Conservation (phyloP, 1,140 invertebrate species). For the Lasioglossum albipes region DNA sequence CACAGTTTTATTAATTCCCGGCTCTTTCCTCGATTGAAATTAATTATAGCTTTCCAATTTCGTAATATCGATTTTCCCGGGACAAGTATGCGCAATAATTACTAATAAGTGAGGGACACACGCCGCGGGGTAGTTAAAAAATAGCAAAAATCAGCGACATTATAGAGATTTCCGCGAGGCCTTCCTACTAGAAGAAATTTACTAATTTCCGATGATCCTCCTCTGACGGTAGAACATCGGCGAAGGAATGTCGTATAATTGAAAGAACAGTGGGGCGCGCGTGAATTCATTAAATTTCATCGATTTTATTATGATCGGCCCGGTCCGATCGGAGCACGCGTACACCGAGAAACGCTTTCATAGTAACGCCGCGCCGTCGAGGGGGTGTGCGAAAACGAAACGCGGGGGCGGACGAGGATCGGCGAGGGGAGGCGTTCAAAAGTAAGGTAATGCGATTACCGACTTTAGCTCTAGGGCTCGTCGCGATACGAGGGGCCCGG, state of each 20-base stretch:
- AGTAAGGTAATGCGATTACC: slow-evolving; percentile 69
- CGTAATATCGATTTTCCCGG: too few relatives aligned
- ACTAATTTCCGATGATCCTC: background rate
- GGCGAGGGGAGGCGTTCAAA: slow-evolving; percentile 30
- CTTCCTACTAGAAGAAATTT: too few relatives aligned
- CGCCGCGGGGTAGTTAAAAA: too few relatives aligned
- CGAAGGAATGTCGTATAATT: background rate
- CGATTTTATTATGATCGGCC: slow-evolving; percentile 46
- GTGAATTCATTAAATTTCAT: slow-evolving; percentile 44
- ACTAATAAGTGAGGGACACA: too few relatives aligned
- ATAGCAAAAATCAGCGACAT: too few relatives aligned
- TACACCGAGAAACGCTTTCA: slow-evolving; percentile 1
- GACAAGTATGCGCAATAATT: too few relatives aligned
- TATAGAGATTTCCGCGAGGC: background rate
- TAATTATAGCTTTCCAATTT: too few relatives aligned
- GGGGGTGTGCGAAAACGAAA: too few relatives aligned
- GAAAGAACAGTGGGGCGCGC: background rate
- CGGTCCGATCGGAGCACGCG: slow-evolving; percentile 3
- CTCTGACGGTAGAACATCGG: background rate
- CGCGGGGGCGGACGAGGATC: background rate
- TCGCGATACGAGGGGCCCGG: slow-evolving; percentile 43
- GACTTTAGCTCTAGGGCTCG: slow-evolving; percentile 56
- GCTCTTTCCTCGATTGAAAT: too few relatives aligned
- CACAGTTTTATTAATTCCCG: too few relatives aligned
- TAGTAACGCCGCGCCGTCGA: background rate